Conservation (phyloP, 1,140 invertebrate species). For the Nilaparvata lugens region DNA sequence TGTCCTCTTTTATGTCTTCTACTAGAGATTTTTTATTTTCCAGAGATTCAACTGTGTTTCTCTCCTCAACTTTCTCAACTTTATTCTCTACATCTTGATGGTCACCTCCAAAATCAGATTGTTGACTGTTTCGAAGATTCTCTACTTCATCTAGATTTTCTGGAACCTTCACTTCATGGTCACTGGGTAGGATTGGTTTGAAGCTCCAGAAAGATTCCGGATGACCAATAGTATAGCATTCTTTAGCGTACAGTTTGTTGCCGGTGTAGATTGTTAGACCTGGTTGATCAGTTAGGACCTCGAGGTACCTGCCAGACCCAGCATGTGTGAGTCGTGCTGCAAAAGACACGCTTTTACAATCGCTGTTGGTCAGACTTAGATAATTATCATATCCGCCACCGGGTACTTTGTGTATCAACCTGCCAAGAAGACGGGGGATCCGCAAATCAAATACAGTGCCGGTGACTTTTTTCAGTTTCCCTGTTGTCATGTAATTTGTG, state of each 20-base stretch:
- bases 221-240: conserved; percentile 18
- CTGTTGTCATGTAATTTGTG: conserved; percentile 23
- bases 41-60: neutral
- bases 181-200: neutral
- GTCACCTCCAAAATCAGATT: neutral
- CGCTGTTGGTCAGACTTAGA: conserved; percentile 45
- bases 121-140: neutral
- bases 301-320: conserved; percentile 54
- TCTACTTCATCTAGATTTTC: neutral
- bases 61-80: neutral
- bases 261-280: conserved; percentile 52
- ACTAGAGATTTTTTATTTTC: neutral
- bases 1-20: neutral
- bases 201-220: neutral
- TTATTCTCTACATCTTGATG: neutral
- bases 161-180: neutral
- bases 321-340: conserved; percentile 53
- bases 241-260: conserved; percentile 39
- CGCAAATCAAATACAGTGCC: conserved; percentile 61
- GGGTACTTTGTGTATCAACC: conserved; percentile 38
- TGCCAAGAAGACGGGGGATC: conserved; percentile 39
- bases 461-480: conserved; percentile 45
- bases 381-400: conserved; percentile 56
- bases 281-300: conserved; percentile 50
- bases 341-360: conserved; percentile 11